A percentile compares a stretch with the other conserved stretches of the same genome.
Conservation (phyloP, 2,888 invertebrate genomes). For the Epinotia brunnichana region DNA sequence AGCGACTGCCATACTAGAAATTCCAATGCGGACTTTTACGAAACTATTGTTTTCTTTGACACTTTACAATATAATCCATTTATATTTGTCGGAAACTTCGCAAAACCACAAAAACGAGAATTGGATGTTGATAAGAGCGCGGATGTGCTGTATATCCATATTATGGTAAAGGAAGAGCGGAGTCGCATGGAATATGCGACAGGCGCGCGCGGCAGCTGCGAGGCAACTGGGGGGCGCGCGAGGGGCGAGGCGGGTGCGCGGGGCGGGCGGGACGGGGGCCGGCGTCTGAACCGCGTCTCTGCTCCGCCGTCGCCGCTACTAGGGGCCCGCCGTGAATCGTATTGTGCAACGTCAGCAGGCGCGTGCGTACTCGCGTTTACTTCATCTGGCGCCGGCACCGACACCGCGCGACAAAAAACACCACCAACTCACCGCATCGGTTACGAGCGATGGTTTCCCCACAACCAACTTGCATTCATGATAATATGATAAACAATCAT, state of each 20-base stretch:
- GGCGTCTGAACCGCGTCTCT: slow-evolving; percentile 74
- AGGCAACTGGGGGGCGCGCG: slow-evolving; percentile 71
- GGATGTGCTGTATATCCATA: slow-evolving; percentile 82
- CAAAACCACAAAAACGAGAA: slow-evolving; percentile 81
- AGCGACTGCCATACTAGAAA: slow-evolving; percentile 76
- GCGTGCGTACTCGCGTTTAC: slow-evolving; percentile 67
- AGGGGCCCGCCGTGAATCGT: slow-evolving; percentile 63
- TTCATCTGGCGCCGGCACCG: slow-evolving; percentile 53
- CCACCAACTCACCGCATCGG: slow-evolving; percentile 51
- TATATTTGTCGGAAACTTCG: slow-evolving; percentile 80
- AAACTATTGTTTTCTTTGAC: slow-evolving; percentile 66
- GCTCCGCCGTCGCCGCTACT: slow-evolving; percentile 52
- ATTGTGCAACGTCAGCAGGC: slow-evolving; percentile 77
- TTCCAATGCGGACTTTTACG: slow-evolving; percentile 80
- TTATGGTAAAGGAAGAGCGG: slow-evolving; percentile 71
- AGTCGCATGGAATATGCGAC: slow-evolving; percentile 80
- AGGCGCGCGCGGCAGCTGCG: slow-evolving; percentile 80
- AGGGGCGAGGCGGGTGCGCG: slow-evolving; percentile 52
- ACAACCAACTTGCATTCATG: slow-evolving; percentile 47
- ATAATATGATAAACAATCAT: slow-evolving; percentile 13
- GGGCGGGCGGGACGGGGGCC: slow-evolving; percentile 53
- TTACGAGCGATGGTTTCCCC: slow-evolving; percentile 55
- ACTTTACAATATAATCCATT: slow-evolving; percentile 84
- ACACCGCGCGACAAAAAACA: slow-evolving; percentile 56
- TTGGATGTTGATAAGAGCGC: slow-evolving; percentile 78